Evolutionary conservation across 1,140 invertebrate genomes (phyloP).

Genomic region (Chrysoperla carnea): DNA sequence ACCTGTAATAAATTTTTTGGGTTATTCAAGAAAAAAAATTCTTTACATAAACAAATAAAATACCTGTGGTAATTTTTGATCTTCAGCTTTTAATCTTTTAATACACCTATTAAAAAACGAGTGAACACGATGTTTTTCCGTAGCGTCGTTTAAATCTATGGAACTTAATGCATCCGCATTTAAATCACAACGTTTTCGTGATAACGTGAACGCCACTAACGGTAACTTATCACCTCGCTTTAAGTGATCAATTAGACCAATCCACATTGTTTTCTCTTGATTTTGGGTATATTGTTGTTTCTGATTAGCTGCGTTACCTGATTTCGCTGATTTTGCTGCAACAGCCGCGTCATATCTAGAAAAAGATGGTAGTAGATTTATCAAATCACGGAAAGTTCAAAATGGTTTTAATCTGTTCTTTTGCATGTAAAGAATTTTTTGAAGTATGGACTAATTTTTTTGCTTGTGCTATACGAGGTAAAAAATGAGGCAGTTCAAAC

Average conservation of each 20-base stretch:
- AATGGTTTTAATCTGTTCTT: too few relatives aligned
- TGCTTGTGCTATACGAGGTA: too few relatives aligned
- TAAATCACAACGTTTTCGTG: constrained; percentile 64
- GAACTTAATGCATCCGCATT: constrained; percentile 53
- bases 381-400: constrained; percentile 1
- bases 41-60: constrained; percentile 1
- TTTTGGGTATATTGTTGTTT: constrained; percentile 22
- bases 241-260: constrained; percentile 64
- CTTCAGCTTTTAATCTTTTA: constrained; percentile 64
- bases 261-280: constrained; percentile 73
- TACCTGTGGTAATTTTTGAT: constrained; percentile 80
- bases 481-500: too few relatives aligned
- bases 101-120: constrained; percentile 73
- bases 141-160: constrained; percentile 64
- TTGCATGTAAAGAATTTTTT: too few relatives aligned
- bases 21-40: neutral
- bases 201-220: constrained; percentile 87
- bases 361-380: neutral
- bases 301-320: constrained; percentile 3
- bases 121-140: constrained; percentile 69
- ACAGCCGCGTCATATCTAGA: constrained; percentile 13
- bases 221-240: constrained; percentile 70
- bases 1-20: constrained; percentile 24
- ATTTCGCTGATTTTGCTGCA: constrained; percentile 1
- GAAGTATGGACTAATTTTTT: too few relatives aligned